Base-by-base conservation (phyloP, 2,113 vertebrate genomes). In the Indri indri region DNA sequence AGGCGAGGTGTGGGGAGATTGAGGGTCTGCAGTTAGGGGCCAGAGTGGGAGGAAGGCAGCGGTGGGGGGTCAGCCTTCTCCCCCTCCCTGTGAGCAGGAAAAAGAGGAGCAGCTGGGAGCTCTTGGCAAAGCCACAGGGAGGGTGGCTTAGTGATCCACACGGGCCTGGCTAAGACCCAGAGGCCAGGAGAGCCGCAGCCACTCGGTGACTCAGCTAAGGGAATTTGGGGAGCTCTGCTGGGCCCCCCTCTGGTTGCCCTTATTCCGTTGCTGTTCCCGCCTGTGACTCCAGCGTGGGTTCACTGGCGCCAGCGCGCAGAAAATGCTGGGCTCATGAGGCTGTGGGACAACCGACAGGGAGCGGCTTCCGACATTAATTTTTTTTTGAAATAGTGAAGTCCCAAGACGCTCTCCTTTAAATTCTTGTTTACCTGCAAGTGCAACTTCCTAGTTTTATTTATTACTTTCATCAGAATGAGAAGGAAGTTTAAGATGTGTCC, bases 61-160 rank as follows among this genome's bases (percentile, higher is more conserved):
- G 10, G 6, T 13, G 61, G 1, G 4, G 3, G 23, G 10, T 42
- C 30, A 32, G 27, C 32, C 20, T 27, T 34, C 50, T n/a, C 52
- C 25, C 40, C 6, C 40, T 74, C 42, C 14, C 68, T 20, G 2
- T 25, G 70, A 20, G 3, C 18, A 11, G 50, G 34, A 14, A n/a
- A 11, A 16, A 0, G 8, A 25, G 22, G 18, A 11, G 37, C 34
- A 32, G 20, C n/a, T 8, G 0, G 8, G n/a, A 13, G 16, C 23
- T 77, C 25, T 9, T 17, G 42, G 27, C 32, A 14, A 32, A 73
- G 73, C 25, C 40, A 22, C 27, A 8, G 61, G 45, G 40, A n/a
- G 6, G n/a, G 8, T n/a, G 30, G 8, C 0, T 1, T 8, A 5
- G 8, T 0, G 0, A 50, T 17, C 27, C 23, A 0, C 1, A 0